phyloP scores from a whole-genome alignment of 2,797 vertebrate species.

The Decapterus maruadsi region DNA sequence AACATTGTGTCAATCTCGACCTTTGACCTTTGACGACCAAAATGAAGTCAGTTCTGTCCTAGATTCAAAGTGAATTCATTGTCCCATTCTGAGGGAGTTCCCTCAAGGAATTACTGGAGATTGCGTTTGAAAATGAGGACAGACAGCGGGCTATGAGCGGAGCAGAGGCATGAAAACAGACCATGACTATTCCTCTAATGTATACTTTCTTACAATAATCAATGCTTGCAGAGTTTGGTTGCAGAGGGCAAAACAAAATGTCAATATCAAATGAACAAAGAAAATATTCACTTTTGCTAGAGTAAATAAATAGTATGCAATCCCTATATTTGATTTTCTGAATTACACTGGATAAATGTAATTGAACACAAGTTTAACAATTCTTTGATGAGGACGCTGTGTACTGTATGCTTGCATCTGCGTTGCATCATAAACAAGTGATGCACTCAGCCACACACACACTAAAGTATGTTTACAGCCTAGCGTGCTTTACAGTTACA shows the following conservation, averaged over 20 bases:
- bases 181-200: neutral
- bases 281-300: neutral
- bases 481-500: constrained; percentile 15
- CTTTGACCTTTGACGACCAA: no score
- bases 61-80: no score
- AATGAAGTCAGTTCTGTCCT: no score
- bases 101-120: no score
- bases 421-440: constrained; percentile 57
- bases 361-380: constrained; percentile 18
- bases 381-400: constrained; percentile 18
- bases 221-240: neutral
- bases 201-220: neutral
- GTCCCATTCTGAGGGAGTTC: no score
- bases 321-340: neutral
- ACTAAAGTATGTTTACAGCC: constrained; percentile 1
- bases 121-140: no score
- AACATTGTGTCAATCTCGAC: no score
- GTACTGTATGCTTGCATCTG: constrained; percentile 48
- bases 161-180: neutral
- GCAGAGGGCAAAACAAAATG: neutral
- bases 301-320: neutral
- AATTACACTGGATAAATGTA: neutral
- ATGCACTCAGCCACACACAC: neutral
- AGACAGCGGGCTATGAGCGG: no score
- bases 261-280: constrained; percentile 1